Evolutionary conservation across 2,888 invertebrate genomes (phyloP), one percentile per base, ranked within the genome.

Genomic region (Drosophila merina): DNA sequence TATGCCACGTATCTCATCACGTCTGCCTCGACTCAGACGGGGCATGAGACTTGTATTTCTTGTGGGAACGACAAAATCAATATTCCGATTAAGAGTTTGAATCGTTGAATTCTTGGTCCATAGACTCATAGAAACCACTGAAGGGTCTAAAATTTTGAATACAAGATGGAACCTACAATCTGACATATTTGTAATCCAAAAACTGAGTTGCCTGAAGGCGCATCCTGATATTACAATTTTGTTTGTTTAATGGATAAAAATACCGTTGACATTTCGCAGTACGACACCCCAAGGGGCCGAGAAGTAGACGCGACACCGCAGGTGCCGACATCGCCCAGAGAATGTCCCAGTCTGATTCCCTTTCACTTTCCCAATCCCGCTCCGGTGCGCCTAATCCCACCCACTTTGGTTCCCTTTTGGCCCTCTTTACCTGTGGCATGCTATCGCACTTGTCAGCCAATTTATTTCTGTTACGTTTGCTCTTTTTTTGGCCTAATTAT

Each of bases 201-300:
- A 20, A 20, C 20, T 2, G 20, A 20, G 4, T 38, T 33, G 30
- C 7, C 26, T 20, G 45, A 62, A 58, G 33, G 54, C 36, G 47
- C n/a, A 48, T 51, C 66, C 42, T 56, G 64, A 44, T 38, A 60
- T 77, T 59, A 71, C 62, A 45, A 51, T 59, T 76, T 68, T 66
- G 72, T 58, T 70, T 66, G 77, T 63, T 73, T 71, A 56, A 63
- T 68, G 60, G 74, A 73, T 84, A 86, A 74, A 85, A 82, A 86
- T 86, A 86, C 68, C 82, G 72, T 76, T 81, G 87, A 81, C 87
- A 85, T 87, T 87, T 87, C 66, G 49, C 62, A 67, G 76, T 58
- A 54, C 48, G 40, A n/a, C 42, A 25, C 26, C 57, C 58, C 58
- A 8, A 42, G 52, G 58, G 36, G 47, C 31, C 42, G 36, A 12